These are phyloP conservation scores for Nasua narica DNA, from an alignment of 2,797 vertebrate species.

Conservation along the genomic window DNA sequence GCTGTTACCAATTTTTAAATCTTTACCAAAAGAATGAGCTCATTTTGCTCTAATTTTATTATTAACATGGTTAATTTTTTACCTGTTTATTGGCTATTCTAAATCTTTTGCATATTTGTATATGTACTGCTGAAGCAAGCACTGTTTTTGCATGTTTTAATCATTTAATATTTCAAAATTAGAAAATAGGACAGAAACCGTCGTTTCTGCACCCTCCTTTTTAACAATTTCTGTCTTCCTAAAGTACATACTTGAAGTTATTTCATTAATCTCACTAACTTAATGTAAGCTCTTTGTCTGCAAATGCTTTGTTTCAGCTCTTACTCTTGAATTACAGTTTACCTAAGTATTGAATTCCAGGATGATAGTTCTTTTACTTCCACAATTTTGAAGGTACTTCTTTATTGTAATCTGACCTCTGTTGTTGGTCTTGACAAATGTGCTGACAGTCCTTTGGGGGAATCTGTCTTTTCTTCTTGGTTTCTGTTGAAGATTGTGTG, in stretches of 20 bases:
- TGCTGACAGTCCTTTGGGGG: not conserved
- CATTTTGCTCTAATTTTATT: constrained; percentile 17
- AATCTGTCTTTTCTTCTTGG: not conserved
- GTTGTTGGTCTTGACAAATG: constrained; percentile 1
- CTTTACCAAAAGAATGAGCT: not conserved
- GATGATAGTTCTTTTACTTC: not conserved
- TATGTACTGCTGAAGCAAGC: not conserved
- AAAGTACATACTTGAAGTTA: not conserved
- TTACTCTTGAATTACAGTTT: not conserved
- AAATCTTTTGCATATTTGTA: not conserved
- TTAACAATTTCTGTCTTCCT: not conserved
- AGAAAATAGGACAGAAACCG: not conserved
- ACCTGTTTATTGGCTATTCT: not conserved
- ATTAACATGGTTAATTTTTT: not conserved
- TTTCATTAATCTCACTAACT: not conserved
- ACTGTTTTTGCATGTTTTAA: not conserved
- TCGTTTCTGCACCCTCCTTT: not conserved
- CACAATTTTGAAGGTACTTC: not conserved
- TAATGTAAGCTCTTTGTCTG: not conserved
- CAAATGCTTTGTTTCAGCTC: not conserved
- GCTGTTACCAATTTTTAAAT: not conserved
- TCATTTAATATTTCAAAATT: not conserved
- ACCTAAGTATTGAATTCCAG: not conserved
- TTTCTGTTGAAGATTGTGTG: not conserved
- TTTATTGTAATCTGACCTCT: not conserved